Evolutionary conservation across 1,140 invertebrate genomes (phyloP), one percentile per base, ranked within the genome.

Genomic region (Sinella curviseta): DNA sequence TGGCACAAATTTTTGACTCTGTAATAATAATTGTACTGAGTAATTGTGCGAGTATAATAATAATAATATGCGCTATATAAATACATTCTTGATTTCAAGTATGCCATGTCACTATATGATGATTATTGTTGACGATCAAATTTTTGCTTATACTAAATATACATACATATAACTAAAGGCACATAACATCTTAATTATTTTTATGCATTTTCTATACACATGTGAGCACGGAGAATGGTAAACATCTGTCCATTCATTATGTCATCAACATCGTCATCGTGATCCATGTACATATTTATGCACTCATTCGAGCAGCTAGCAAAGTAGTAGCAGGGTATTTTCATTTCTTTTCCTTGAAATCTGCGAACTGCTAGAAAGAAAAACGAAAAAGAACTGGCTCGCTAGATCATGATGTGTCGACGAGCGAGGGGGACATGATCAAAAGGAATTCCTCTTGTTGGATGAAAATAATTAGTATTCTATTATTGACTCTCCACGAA

Each of bases 171-270:
- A 12, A 20, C 39, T 48, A 20, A 48, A 48, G n/a, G 39, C 39
- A 12, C 20, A 20, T 65, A 26, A 16, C 57, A 65, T 16, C 57
- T 65, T 65, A 65, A 65, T 65, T 65, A 65, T 65, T 65, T 26
- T 65, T 16, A 65, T 65, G 16, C 24, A 65, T 14, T 65, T 16
- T 65, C 39, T 48, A 48, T 48, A 48, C 8, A 20, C 20, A 48
- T 12, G 20, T 12, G 20, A 48, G 39, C n/a, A n/a, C n/a, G n/a
- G n/a, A n/a, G 20, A 70, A 70, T 70, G 8, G 65, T 48, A 48
- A 70, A 70, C 65, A 70, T 70, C 65, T 70, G 65, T 70, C 65
- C 65, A 70, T 70, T 17, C 65, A 70, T 70, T 70, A 70, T 70
- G 65, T 70, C 65, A 70, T 70, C 65, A 65, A n/a, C 14, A 16